Percentiles rank a stretch among this genome's conserved stretches.
phyloP scores from a whole-genome alignment of 2,797 vertebrate species.

The Catamblyrhynchus diadema region DNA sequence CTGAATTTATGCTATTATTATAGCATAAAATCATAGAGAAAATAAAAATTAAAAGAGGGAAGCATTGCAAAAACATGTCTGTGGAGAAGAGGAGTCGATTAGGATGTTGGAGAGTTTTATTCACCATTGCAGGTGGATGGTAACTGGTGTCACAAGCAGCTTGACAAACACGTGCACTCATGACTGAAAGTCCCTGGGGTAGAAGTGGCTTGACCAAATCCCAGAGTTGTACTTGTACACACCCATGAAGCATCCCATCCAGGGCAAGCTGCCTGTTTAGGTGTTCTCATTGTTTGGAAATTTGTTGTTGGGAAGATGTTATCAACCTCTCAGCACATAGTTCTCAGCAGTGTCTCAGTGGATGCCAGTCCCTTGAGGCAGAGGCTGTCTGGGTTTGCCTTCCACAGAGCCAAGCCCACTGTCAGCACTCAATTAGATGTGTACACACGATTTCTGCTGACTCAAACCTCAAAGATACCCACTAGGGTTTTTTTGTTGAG shows the following conservation, averaged over 20 bases:
- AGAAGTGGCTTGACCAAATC: not conserved
- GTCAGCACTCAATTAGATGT: not conserved
- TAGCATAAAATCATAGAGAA: not conserved
- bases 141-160: not conserved
- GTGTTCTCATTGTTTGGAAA: constrained; percentile 22
- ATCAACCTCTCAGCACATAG: not conserved
- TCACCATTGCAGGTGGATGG: not conserved
- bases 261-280: not conserved
- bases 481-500: not conserved
- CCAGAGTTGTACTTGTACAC: not conserved
- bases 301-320: not conserved
- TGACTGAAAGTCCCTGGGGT: not conserved
- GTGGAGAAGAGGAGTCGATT: not conserved
- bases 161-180: not conserved
- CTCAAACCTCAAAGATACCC: not conserved
- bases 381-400: constrained; percentile 8
- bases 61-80: not conserved
- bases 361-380: constrained; percentile 20
- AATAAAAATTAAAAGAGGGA: not conserved
- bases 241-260: not conserved
- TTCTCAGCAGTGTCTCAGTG: not conserved
- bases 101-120: not conserved
- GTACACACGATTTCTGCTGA: not conserved
- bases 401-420: not conserved
- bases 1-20: not conserved